Conservation (phyloP, 2,888 invertebrate species). For the Pristionchus japonicus region DNA sequence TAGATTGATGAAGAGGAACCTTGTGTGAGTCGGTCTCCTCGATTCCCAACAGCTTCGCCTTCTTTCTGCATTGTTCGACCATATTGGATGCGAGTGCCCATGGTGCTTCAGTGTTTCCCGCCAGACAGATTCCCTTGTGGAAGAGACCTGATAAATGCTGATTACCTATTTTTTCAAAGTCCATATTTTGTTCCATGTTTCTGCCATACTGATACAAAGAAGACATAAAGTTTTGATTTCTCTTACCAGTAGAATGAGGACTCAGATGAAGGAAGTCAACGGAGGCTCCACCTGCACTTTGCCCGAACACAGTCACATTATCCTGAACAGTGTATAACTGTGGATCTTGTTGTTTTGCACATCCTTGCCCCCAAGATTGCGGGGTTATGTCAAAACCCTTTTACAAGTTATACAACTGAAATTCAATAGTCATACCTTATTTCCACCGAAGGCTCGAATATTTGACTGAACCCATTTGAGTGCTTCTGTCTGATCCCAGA, state of each 20-base stretch:
- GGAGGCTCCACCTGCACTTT: constrained; percentile 36
- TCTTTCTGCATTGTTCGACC: constrained; percentile 31
- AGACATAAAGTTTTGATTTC: too few relatives aligned
- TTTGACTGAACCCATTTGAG: constrained; percentile 55
- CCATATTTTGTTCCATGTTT: background rate
- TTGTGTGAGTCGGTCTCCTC: background rate
- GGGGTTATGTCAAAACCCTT: background rate
- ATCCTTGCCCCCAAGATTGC: too few relatives aligned
- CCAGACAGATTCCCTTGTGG: constrained; percentile 20
- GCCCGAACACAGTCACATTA: constrained; percentile 43
- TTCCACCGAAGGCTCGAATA: constrained; percentile 40
- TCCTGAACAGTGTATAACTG: background rate
- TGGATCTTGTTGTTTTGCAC: background rate
- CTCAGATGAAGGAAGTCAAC: constrained; percentile 38
- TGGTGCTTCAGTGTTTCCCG: background rate
- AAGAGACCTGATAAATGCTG: constrained; percentile 1
- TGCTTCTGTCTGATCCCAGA: constrained; percentile 63
- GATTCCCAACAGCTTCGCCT: constrained; percentile 1
- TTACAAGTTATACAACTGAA: background rate
- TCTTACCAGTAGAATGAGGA: constrained; percentile 32
- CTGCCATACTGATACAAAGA: background rate
- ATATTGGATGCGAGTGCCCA: constrained; percentile 20
- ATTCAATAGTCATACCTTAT: background rate
- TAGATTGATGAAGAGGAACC: background rate
- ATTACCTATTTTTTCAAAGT: background rate